phyloP scores from a whole-genome alignment of 2,888 invertebrate species.

The Operophtera brumata region DNA sequence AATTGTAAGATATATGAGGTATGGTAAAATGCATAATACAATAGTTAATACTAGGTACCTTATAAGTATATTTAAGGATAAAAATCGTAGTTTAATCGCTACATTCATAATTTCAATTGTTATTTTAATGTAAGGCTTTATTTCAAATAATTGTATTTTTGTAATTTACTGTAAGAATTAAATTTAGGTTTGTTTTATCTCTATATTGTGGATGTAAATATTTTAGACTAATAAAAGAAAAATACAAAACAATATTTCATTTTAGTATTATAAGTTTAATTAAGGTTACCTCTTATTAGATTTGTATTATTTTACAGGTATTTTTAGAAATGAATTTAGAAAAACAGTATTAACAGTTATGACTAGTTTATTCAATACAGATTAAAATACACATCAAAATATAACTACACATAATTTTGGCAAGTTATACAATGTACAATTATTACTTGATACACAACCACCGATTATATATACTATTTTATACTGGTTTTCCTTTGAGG shows the following conservation, averaged over 20 bases:
- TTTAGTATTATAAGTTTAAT: slow-evolving; percentile 6
- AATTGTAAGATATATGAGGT: too few species aligned
- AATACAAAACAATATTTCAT: slow-evolving; percentile 14
- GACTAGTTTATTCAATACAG: slow-evolving; percentile 74
- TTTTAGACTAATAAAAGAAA: slow-evolving; percentile 18
- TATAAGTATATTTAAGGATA: not conserved
- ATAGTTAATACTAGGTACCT: not conserved
- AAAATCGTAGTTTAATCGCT: not conserved
- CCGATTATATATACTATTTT: slow-evolving; percentile 30
- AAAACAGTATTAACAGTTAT: slow-evolving; percentile 35
- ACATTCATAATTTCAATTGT: not conserved
- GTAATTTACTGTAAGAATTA: slow-evolving; percentile 1
- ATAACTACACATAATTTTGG: slow-evolving; percentile 61
- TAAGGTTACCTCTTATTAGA: not conserved
- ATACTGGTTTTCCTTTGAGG: slow-evolving; percentile 36
- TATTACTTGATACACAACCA: slow-evolving; percentile 46
- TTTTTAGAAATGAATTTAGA: not conserved
- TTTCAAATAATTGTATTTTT: slow-evolving; percentile 3
- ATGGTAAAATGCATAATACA: too few species aligned
- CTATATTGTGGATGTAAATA: slow-evolving; percentile 14
- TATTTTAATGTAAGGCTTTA: not conserved
- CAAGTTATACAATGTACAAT: slow-evolving; percentile 54
- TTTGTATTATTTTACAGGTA: too few species aligned
- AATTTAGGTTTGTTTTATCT: slow-evolving; percentile 3
- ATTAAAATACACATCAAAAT: slow-evolving; percentile 65